Conservation (phyloP, 2,888 invertebrate species). For the Isoperla grammatica region DNA sequence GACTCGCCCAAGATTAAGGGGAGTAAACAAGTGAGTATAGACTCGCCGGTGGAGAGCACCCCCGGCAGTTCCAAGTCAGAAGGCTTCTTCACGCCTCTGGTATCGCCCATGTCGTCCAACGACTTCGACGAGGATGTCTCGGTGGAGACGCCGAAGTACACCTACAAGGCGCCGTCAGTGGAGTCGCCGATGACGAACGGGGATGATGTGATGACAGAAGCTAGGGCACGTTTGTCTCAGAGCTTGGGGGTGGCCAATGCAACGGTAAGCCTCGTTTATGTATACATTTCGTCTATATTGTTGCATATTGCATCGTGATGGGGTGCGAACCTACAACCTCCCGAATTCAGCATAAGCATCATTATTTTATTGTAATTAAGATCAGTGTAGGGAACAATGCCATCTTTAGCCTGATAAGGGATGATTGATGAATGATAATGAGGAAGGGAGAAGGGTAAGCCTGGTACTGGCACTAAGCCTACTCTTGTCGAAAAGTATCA, state of each 20-base stretch:
- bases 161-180: constrained; percentile 11
- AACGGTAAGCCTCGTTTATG: not conserved
- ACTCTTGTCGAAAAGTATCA: too few relatives aligned
- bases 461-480: too few relatives aligned
- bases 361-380: too few relatives aligned
- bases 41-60: not conserved
- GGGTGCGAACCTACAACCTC: too few relatives aligned
- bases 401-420: too few relatives aligned
- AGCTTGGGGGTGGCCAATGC: constrained; percentile 21
- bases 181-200: constrained; percentile 11
- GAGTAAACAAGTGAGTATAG: not conserved
- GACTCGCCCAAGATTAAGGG: not conserved
- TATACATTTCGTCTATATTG: too few relatives aligned
- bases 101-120: constrained; percentile 35
- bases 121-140: not conserved
- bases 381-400: too few relatives aligned
- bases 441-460: too few relatives aligned
- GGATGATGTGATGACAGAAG: constrained; percentile 30
- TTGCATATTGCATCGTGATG: too few relatives aligned
- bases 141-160: constrained; percentile 1
- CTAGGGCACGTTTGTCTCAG: constrained; percentile 24
- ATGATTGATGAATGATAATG: too few relatives aligned
- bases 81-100: constrained; percentile 35
- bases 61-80: constrained; percentile 2
- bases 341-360: too few relatives aligned